Base-by-base conservation (phyloP, 2,113 vertebrate species). In the Carettochelys insculpta region DNA sequence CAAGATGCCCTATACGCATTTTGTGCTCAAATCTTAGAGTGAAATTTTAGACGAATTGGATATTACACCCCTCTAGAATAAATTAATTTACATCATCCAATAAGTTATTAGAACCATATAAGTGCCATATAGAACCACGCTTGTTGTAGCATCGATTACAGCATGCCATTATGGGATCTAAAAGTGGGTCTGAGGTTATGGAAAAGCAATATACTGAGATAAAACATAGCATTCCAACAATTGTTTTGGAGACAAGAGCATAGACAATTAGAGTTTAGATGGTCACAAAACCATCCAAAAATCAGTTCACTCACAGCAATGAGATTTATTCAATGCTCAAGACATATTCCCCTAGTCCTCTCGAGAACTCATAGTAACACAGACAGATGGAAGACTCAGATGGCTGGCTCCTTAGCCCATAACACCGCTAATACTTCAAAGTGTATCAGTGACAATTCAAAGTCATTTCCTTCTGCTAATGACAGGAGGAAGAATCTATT, bases 381-480 rank as follows among this genome's bases (percentile, higher is more conserved):
- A 94, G 94, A 97, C 85, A 86, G 85, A 94, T 92, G 90, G 90
- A 94, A 88, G 65, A 56, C 92, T 92, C 75, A 25, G 76, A 87
- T 52, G 78, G 71, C 82, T 83, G 83, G 34, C 53, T 94, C 73
- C 79, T 91, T 85, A 90, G 77, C 92, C 82, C 86, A 10, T 85
- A 95, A 85, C 58, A 83, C 85, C 93, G 82, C 87, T 96, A 96
- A 85, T 86, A 90, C 48, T 88, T 88, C 61, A 88, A 87, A 80
- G 88, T 93, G 91, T 61, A 95, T 97, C 92, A 96, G 85, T 92
- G 94, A 96, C 88, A 97, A 92, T 84, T 93, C 78, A 91, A 92
- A 92, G 80, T 87, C 93, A 85, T 91, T 88, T 83, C 84, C 73
- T 92, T 80, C 86, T 52, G 92, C 87, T 95, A 96, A 94, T 92